Conservation (phyloP, 2,888 invertebrate species). For the Xestia sexstrigata region DNA sequence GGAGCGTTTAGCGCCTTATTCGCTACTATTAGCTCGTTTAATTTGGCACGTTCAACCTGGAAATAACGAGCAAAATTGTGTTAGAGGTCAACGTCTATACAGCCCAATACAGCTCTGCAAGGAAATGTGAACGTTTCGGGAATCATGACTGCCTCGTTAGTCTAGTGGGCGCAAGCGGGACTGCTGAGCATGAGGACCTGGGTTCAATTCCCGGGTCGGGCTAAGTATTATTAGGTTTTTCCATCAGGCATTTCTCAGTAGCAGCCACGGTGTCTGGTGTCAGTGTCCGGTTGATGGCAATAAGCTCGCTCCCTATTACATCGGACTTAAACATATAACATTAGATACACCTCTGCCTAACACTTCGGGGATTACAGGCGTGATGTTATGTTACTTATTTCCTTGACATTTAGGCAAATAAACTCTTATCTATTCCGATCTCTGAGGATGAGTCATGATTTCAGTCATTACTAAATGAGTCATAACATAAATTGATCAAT, state of each 20-base stretch:
- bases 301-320: too few relatives aligned
- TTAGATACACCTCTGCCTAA: too few relatives aligned
- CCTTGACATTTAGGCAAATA: background rate
- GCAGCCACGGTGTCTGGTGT: too few relatives aligned
- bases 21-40: constrained; percentile 96
- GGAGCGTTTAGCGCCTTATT: constrained; percentile 96
- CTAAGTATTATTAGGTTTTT: too few relatives aligned
- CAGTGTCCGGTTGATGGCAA: too few relatives aligned
- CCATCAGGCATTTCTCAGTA: too few relatives aligned
- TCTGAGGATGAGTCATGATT: background rate
- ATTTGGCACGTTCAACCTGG: constrained; percentile 94
- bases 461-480: background rate
- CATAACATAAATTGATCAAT: background rate
- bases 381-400: background rate
- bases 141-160: too few relatives aligned
- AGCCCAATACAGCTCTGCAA: background rate
- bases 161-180: too few relatives aligned
- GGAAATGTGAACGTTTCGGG: background rate
- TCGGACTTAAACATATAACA: too few relatives aligned
- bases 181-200: too few relatives aligned
- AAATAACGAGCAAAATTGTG: background rate
- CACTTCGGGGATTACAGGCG: too few relatives aligned
- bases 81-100: background rate
- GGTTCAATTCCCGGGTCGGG: too few relatives aligned
- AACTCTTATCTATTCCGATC: background rate